A percentile compares a stretch with the other conserved stretches of the same genome.
Conservation (phyloP, 1,140 invertebrate species). For the Sycophaga agraensis region DNA sequence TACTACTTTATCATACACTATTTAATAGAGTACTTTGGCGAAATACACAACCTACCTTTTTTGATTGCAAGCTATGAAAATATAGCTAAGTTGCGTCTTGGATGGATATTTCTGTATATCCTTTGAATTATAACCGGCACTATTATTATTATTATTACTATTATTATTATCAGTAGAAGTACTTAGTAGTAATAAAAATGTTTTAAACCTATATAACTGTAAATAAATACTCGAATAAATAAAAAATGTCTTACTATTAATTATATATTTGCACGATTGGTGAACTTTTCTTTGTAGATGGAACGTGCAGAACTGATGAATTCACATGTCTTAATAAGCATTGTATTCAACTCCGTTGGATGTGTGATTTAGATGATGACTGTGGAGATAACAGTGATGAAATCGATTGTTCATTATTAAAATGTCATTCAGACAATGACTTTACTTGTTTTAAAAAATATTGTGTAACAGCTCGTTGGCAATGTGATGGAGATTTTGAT, state of each 20-base stretch:
- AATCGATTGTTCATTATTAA: conserved; percentile 68
- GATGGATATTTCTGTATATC: no score
- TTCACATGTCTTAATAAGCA: conserved; percentile 87
- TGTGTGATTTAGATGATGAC: conserved; percentile 86
- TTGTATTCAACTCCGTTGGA: conserved; percentile 84
- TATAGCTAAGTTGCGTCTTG: no score
- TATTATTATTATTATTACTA: no score
- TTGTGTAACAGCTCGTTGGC: conserved; percentile 75
- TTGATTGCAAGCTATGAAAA: no score
- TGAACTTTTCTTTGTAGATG: conserved; percentile 65
- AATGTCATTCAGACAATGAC: conserved; percentile 68
- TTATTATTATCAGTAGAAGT: no score
- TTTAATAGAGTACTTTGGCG: no score
- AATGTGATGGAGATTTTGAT: conserved; percentile 84
- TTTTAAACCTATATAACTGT: no score
- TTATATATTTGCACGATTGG: not conserved
- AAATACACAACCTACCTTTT: no score
- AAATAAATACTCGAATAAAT: no score
- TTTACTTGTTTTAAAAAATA: conserved; percentile 68
- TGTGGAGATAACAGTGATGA: conserved; percentile 84
- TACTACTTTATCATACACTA: no score
- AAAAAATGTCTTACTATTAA: not conserved
- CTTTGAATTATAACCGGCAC: no score
- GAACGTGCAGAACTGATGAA: conserved; percentile 83
- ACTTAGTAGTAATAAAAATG: no score